Conservation (phyloP, 2,797 vertebrate genomes). For the Silurus aristotelis region DNA sequence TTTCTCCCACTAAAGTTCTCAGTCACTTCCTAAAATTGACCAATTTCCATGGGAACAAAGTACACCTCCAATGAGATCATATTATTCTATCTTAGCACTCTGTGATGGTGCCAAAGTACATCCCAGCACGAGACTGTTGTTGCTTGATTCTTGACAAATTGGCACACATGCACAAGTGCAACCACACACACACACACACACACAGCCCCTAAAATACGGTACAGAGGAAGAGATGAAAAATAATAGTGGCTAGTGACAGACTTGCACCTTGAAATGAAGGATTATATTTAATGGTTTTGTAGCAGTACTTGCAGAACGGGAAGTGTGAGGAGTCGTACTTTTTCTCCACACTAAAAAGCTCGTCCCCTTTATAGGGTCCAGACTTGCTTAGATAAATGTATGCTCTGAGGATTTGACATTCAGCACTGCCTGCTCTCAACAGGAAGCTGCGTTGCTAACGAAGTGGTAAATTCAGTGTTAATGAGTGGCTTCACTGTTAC, state of each 20-base stretch:
- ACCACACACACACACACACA: constrained; percentile 64
- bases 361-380: constrained; percentile 57
- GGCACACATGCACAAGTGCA: constrained; percentile 70
- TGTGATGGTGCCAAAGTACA: constrained; percentile 89
- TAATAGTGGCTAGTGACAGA: constrained; percentile 29
- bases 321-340: constrained; percentile 1
- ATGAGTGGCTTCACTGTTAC: constrained; percentile 99
- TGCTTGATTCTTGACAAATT: constrained; percentile 81
- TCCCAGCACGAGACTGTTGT: constrained; percentile 84
- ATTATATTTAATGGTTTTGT: constrained; percentile 44
- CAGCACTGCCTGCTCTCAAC: constrained; percentile 88
- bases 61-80: constrained; percentile 86
- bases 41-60: constrained; percentile 86
- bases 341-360: constrained; percentile 6
- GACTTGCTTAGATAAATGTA: constrained; percentile 72
- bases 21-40: constrained; percentile 78
- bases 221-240: constrained; percentile 46
- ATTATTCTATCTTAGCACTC: constrained; percentile 84
- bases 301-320: constrained; percentile 30
- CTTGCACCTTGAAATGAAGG: constrained; percentile 45
- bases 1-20: constrained; percentile 74
- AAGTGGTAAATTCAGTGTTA: constrained; percentile 99
- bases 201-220: constrained; percentile 46
- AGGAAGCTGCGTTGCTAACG: constrained; percentile 96
- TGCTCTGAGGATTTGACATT: constrained; percentile 83